Conservation (phyloP, 2,888 invertebrate genomes). For the Athripsodes cinereus region DNA sequence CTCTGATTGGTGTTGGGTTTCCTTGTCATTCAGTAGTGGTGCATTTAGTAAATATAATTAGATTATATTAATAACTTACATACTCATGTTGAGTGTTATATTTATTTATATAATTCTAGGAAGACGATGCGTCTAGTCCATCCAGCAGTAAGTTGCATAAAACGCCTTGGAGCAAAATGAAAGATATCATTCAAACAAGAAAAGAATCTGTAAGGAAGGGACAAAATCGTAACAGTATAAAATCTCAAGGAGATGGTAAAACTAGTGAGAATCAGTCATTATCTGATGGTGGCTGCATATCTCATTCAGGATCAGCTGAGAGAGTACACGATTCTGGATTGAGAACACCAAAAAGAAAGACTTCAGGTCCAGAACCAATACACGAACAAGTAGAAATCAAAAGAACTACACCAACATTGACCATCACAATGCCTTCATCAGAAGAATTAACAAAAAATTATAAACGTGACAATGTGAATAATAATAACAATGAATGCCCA, state of each 20-base stretch:
- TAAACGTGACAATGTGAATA: conserved; percentile 24
- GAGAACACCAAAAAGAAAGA: conserved; percentile 19
- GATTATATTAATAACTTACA: background rate
- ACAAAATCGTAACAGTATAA: conserved; percentile 41
- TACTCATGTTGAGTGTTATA: no score
- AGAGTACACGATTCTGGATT: conserved; percentile 22
- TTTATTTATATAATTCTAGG: conserved; percentile 32
- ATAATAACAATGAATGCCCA: conserved; percentile 3
- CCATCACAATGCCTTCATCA: conserved; percentile 55
- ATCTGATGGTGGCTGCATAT: conserved; percentile 44
- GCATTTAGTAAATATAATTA: no score
- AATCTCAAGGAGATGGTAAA: conserved; percentile 40
- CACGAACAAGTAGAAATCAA: conserved; percentile 26
- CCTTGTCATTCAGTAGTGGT: no score
- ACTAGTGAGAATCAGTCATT: conserved; percentile 39
- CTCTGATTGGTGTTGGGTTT: no score
- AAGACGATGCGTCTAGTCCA: conserved; percentile 47
- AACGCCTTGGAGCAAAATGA: conserved; percentile 74
- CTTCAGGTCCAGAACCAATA: conserved; percentile 16
- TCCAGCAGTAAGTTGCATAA: conserved; percentile 53
- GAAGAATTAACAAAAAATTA: conserved; percentile 47
- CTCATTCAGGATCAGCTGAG: conserved; percentile 30
- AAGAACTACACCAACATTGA: conserved; percentile 43
- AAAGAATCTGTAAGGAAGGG: conserved; percentile 61
- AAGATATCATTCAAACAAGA: conserved; percentile 67